Conservation (phyloP, 2,888 invertebrate species). For the Pantelozetes paolii region DNA sequence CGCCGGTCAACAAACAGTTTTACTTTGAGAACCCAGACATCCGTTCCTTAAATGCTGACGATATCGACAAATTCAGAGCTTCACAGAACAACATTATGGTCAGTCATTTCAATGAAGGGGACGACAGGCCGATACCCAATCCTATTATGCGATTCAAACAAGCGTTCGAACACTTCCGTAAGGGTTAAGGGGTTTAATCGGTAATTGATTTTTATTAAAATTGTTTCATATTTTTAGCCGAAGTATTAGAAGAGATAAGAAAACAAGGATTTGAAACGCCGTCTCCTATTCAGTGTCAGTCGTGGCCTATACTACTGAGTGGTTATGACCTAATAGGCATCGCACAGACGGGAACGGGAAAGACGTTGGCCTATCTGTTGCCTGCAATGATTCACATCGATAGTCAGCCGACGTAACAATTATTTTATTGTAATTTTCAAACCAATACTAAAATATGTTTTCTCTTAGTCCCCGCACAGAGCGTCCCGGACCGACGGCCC, state of each 20-base stretch:
- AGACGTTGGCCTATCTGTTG: slow-evolving; percentile 86
- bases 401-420: slow-evolving; percentile 61
- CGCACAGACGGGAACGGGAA: slow-evolving; percentile 75
- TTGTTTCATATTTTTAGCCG: slow-evolving; percentile 56
- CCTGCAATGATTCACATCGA: slow-evolving; percentile 92
- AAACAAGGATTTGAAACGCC: slow-evolving; percentile 76
- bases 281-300: slow-evolving; percentile 78
- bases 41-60: slow-evolving; percentile 61
- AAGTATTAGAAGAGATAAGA: slow-evolving; percentile 71
- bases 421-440: slow-evolving; percentile 10
- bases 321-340: slow-evolving; percentile 94
- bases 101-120: slow-evolving; percentile 50
- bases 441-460: not conserved
- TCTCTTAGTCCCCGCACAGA: slow-evolving; percentile 56
- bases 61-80: slow-evolving; percentile 61
- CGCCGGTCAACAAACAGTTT: slow-evolving; percentile 61
- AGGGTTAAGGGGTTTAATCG: too few relatives aligned
- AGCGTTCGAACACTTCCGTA: slow-evolving; percentile 70
- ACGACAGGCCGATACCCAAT: slow-evolving; percentile 62
- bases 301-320: slow-evolving; percentile 86
- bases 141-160: slow-evolving; percentile 76
- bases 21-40: slow-evolving; percentile 73
- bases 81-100: slow-evolving; percentile 63
- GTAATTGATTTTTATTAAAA: not conserved
- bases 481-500: slow-evolving; percentile 74